phyloP scores from a whole-genome alignment of 1,140 invertebrate genomes.

The Lasioglossum baleicum region DNA sequence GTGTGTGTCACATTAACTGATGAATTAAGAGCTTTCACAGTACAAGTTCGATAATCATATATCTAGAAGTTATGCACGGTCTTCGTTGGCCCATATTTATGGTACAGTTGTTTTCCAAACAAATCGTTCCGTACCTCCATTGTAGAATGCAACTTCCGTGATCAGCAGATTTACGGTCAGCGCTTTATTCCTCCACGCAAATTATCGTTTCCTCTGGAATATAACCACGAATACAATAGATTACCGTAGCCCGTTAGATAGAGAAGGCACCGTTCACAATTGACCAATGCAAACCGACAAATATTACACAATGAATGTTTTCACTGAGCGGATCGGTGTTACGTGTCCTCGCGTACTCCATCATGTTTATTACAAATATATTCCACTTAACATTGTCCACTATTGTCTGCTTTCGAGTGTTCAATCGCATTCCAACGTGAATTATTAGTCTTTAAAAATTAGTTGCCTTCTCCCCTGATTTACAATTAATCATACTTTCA shows the following conservation, averaged over 20 bases:
- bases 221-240: not conserved
- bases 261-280: not conserved
- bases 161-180: not conserved
- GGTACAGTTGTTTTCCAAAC: not conserved
- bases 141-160: not conserved
- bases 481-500: too few species aligned
- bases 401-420: not conserved
- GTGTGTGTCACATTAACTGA: too few species aligned
- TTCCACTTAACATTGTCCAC: too few species aligned
- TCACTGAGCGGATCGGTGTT: not conserved
- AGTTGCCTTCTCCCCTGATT: too few species aligned
- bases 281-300: not conserved
- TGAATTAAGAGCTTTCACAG: too few species aligned
- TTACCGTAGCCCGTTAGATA: not conserved
- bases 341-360: not conserved
- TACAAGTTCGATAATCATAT: too few species aligned
- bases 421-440: not conserved
- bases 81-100: not conserved
- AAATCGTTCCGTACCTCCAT: not conserved
- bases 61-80: too few species aligned
- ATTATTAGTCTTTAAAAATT: not conserved
- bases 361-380: too few species aligned
- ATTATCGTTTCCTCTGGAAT: not conserved
- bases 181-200: not conserved
- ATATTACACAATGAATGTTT: not conserved